These are phyloP conservation scores for Penaeus chinensis DNA, from an alignment of 1,140 invertebrate species.

Conservation along the genomic window DNA sequence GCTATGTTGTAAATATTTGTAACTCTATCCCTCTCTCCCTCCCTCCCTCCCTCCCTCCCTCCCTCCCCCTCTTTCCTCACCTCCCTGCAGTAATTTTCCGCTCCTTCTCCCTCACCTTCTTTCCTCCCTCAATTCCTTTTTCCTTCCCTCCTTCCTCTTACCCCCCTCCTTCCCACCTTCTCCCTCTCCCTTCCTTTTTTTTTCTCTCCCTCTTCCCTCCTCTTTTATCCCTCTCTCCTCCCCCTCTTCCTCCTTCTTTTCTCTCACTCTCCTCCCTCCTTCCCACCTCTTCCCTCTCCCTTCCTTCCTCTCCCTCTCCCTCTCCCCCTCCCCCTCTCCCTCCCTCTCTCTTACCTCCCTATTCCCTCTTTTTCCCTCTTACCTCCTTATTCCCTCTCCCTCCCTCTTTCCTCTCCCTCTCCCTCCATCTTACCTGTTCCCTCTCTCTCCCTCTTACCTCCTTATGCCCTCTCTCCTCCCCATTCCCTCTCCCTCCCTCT, in stretches of 20 bases:
- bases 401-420: neutral
- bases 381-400: neutral
- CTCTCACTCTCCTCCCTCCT: neutral
- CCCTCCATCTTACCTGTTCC: neutral
- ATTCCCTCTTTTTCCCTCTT: neutral
- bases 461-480: neutral
- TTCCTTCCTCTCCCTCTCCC: neutral
- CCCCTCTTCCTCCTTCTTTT: neutral
- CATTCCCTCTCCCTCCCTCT: neutral
- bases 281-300: neutral
- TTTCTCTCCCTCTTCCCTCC: neutral
- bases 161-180: neutral
- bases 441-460: neutral
- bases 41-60: constrained; percentile 8
- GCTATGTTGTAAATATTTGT: no score
- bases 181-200: neutral
- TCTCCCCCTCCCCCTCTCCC: neutral
- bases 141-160: neutral
- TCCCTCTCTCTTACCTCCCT: neutral
- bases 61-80: constrained; percentile 5
- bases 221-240: neutral
- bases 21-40: neutral
- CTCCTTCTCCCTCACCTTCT: constrained; percentile 16
- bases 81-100: neutral
- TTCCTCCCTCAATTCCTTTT: neutral